Evolutionary conservation across 2,888 invertebrate genomes (phyloP).

Genomic region (Nudaria mundana): DNA sequence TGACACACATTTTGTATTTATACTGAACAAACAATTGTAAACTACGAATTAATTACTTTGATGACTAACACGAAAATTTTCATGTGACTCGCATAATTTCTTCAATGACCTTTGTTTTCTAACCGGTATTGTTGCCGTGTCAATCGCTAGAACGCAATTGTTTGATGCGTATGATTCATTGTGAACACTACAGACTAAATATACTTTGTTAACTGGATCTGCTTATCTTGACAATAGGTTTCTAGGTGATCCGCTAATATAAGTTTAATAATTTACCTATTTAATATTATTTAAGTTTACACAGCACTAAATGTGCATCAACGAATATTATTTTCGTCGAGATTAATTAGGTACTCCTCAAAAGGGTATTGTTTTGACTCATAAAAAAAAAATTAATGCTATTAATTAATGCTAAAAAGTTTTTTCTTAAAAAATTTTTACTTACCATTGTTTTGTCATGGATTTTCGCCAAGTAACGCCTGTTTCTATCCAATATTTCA

Average conservation of each 20-base stretch:
- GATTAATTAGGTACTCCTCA: slow-evolving; percentile 35
- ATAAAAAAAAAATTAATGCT: slow-evolving; percentile 26
- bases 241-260: slow-evolving; percentile 17
- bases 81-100: slow-evolving; percentile 58
- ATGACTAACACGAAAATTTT: slow-evolving; percentile 65
- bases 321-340: slow-evolving; percentile 46
- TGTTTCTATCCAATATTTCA: too few relatives aligned
- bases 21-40: slow-evolving; percentile 28
- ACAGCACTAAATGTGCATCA: neutral
- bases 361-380: slow-evolving; percentile 35
- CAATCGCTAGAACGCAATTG: slow-evolving; percentile 35
- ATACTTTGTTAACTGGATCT: slow-evolving; percentile 27
- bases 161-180: slow-evolving; percentile 53
- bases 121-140: slow-evolving; percentile 52
- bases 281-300: too few relatives aligned
- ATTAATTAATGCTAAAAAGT: too few relatives aligned
- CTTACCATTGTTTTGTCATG: too few relatives aligned
- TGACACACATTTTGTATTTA: slow-evolving; percentile 24
- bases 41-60: slow-evolving; percentile 31
- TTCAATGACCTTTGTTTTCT: slow-evolving; percentile 63
- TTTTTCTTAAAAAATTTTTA: too few relatives aligned
- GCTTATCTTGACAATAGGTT: slow-evolving; percentile 25
- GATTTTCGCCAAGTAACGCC: slow-evolving; percentile 20
- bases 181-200: slow-evolving; percentile 17
- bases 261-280: too few relatives aligned